Evolutionary conservation across 2,888 invertebrate genomes (phyloP).

Genomic region (Nemotelus nigrinus): DNA sequence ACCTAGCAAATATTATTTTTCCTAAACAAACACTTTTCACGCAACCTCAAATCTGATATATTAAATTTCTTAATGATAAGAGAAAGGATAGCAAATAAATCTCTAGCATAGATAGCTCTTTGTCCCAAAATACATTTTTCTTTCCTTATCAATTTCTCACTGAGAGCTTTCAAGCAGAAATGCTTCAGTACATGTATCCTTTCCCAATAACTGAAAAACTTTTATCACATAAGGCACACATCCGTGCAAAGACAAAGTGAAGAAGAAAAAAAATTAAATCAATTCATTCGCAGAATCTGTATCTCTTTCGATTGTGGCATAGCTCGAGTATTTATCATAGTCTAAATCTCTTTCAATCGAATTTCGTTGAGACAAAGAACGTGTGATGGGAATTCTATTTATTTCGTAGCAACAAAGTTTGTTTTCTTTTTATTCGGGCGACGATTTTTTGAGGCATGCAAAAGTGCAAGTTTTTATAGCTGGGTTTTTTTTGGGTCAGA

Average conservation of each 20-base stretch:
- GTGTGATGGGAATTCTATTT: too few species aligned
- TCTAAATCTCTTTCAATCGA: constrained; percentile 10
- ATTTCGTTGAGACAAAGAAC: background rate
- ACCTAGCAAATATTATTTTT: constrained; percentile 1
- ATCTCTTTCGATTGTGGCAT: background rate
- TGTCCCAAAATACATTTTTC: too few species aligned
- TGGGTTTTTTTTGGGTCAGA: too few species aligned
- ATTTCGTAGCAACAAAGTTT: too few species aligned
- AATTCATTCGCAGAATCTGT: background rate
- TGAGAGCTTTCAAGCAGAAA: too few species aligned
- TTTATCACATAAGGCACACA: too few species aligned
- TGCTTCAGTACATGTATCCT: too few species aligned
- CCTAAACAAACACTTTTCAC: background rate
- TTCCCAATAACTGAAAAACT: too few species aligned
- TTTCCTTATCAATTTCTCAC: too few species aligned
- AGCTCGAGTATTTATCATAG: constrained; percentile 17
- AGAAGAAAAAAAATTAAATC: background rate
- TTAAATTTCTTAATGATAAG: constrained; percentile 13
- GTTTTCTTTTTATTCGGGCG: too few species aligned
- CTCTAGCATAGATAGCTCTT: background rate
- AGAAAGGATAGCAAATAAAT: background rate
- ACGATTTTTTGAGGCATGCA: too few species aligned
- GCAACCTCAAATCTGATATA: constrained; percentile 14
- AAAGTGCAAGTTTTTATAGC: too few species aligned
- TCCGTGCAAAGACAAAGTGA: background rate